phyloP scores from a whole-genome alignment of 53 echinoderm and acorn worm genomes.

The Luidia sarsii region DNA sequence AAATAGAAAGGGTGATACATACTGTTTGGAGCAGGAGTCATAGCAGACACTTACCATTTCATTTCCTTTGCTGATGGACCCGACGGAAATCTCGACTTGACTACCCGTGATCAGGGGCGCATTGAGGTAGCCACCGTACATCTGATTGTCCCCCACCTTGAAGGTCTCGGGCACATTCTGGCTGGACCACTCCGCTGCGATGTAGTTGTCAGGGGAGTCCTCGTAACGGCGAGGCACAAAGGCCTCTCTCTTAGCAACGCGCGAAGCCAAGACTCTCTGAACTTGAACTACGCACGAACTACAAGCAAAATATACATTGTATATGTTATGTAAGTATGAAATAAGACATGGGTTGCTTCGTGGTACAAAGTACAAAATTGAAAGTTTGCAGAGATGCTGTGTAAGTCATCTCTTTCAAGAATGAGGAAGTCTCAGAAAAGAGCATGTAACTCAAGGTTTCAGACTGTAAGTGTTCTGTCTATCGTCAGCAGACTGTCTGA shows the following conservation, averaged over 20 bases:
- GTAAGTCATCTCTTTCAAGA: no score
- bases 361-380: no score
- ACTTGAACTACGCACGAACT: slow-evolving; percentile 55
- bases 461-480: no score
- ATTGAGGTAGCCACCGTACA: slow-evolving; percentile 61
- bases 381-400: no score
- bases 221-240: slow-evolving; percentile 2
- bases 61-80: slow-evolving; percentile 25
- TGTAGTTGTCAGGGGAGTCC: slow-evolving; percentile 56
- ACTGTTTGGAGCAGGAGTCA: no score
- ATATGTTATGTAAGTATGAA: not conserved
- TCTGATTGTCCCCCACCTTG: slow-evolving; percentile 61
- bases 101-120: slow-evolving; percentile 51
- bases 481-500: no score
- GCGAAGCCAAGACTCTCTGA: not conserved
- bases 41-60: slow-evolving; percentile 11
- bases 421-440: no score
- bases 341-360: no score
- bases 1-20: no score
- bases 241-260: slow-evolving; percentile 4
- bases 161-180: slow-evolving; percentile 45
- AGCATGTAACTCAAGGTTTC: no score
- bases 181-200: slow-evolving; percentile 74
- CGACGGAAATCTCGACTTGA: slow-evolving; percentile 30
- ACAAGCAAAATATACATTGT: not conserved